Evolutionary conservation across 1,140 invertebrate genomes (phyloP), one percentile per base, ranked within the genome.

Genomic region (Lucilia sericata): DNA sequence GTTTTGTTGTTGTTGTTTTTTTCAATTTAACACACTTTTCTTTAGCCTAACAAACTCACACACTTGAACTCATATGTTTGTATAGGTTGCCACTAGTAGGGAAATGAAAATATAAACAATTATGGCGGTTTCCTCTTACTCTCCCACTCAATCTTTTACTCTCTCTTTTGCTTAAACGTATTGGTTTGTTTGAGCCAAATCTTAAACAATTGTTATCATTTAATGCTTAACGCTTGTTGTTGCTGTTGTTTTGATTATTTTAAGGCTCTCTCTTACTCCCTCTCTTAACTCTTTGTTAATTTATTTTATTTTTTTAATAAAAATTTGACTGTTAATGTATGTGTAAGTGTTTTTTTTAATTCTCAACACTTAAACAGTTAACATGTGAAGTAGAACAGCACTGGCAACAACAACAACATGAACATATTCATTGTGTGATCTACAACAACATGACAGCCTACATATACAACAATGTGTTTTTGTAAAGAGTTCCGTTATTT

Each of bases 401-500:
- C 25, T 30, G 25, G 25, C n/a, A 60, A 60, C 55, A 60, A 60
- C 55, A 60, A 17, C 55, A 60, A 60, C 42, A 42, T 42, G 42
- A 2, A 30, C 25, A 30, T 30, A 30, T 30, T 30, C 25, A 30
- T 30, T 30, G 25, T 30, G 25, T 30, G 25, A 30, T 30, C 25
- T 30, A 30, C 25, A 30, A 30, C 25, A 30, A 30, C 25, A 30
- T 30, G 25, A 30, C 25, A 30, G 25, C 25, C 25, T 1, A 30
- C 25, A 30, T 30, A 30, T 30, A 30, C 25, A 30, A 70, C 21
- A 21, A 70, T 70, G 65, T 19, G 65, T 70, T 70, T 21, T 70
- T 70, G 65, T 70, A 21, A 70, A 70, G 19, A 70, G 65, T 70
- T 70, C 65, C 65, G 65, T 70, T 70, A 70, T 70, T 21, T 70